Evolutionary conservation across 2,113 vertebrate genomes (phyloP), one percentile per base, ranked within the genome.

Genomic region (Ornithorhynchus anatinus): DNA sequence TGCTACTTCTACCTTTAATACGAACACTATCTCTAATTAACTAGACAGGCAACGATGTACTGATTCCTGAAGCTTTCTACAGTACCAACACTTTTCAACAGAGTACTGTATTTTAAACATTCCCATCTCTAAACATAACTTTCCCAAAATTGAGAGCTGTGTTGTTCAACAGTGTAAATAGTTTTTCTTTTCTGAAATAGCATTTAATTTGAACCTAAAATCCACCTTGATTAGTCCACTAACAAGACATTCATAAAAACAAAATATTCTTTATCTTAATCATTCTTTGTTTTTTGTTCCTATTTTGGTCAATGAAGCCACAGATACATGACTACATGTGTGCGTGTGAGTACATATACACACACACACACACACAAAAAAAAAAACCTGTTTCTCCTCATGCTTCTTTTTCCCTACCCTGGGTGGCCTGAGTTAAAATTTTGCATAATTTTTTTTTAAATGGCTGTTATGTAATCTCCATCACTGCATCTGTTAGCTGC

Each of bases 361-460:
- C n/a, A n/a, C n/a, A 25, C 84, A 89, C 81, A 70, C 19, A 73
- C 29, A 76, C n/a, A n/a, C n/a, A n/a, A n/a, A n/a, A n/a, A 56
- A 79, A 82, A 75, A 74, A 72, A 20, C 31, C 52, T 62, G 33
- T 77, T 77, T 60, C 50, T 37, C 71, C 22, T 71, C 68, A 86
- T 7, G 38, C 13, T 70, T 45, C 23, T 59, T 43, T 23, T 29
- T 61, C 59, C 63, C 65, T 45, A 51, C 32, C 59, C 20, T 15
- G 1, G 32, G 35, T 12, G 77, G 27, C 52, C 59, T 35, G 74
- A 68, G 56, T 32, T 36, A 38, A 65, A 61, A 73, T 74, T 6
- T 79, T 72, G 45, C 50, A 73, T 44, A 53, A 58, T 22, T 67
- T 40, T 67, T 40, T 47, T 14, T 37, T 33, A 79, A 78, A 81